phyloP scores from a whole-genome alignment of 1,140 invertebrate species.

The Camponotus floridanus region DNA sequence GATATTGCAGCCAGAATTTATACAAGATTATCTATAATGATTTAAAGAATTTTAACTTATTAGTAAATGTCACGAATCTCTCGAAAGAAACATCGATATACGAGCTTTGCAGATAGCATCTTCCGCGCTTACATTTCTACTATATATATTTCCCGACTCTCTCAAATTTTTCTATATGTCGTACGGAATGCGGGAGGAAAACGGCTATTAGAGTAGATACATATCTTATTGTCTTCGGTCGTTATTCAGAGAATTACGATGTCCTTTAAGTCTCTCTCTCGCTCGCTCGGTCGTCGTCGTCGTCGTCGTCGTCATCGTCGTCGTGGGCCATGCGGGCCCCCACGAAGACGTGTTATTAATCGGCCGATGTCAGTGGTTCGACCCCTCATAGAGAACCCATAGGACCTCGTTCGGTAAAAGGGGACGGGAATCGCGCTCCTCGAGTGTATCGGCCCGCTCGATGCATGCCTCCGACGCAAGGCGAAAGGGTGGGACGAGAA shows the following conservation, averaged over 20 bases:
- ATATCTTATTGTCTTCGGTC: constrained; percentile 75
- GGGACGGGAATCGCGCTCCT: constrained; percentile 44
- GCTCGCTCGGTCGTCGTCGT: constrained; percentile 29
- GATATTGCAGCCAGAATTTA: constrained; percentile 8
- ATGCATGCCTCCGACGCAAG: constrained; percentile 27
- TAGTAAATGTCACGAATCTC: neutral
- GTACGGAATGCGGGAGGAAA: neutral
- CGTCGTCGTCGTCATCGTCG: constrained; percentile 52
- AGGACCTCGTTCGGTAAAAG: constrained; percentile 75
- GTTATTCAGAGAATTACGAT: constrained; percentile 60
- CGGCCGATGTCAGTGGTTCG: constrained; percentile 79
- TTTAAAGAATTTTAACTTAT: constrained; percentile 26
- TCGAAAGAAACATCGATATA: constrained; percentile 1
- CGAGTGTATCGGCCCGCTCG: constrained; percentile 56
- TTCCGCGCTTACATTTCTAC: constrained; percentile 8
- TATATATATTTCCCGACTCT: constrained; percentile 22
- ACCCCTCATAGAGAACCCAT: constrained; percentile 80
- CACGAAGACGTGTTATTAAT: constrained; percentile 77
- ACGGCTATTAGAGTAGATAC: constrained; percentile 71
- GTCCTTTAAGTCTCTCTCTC: constrained; percentile 45
- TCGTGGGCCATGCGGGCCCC: constrained; percentile 72
- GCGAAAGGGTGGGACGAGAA: neutral
- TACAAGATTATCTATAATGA: neutral
- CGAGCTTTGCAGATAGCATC: constrained; percentile 46
- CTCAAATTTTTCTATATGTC: constrained; percentile 27